Evolutionary conservation across 2,888 invertebrate genomes (phyloP), one percentile per base, ranked within the genome.

Genomic region (Drosophila pseudotalamancana): DNA sequence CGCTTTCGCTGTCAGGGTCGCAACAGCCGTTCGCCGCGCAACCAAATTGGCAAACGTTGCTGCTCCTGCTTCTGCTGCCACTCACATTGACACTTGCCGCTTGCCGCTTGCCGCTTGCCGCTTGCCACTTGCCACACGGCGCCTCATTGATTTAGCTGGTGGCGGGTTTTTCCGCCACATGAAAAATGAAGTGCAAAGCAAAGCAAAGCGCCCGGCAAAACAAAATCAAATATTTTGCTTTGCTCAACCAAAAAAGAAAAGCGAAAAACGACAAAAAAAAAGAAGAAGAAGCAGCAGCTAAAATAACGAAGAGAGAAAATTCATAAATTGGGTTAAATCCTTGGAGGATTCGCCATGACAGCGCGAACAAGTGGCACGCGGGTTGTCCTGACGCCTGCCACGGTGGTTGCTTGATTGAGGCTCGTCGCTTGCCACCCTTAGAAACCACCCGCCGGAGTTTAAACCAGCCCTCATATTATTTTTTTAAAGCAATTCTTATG

Each of bases 241-340:
- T 56, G 46, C 51, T 31, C 57, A 45, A 50, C 35, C 43, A 55
- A 59, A 40, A 45, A 39, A 35, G 19, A 51, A 34, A 45, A n/a
- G n/a, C n/a, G n/a, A n/a, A 27, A 18, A 66, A 59, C 57, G 31
- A 43, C 35, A 70, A 42, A 42, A 66, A 14, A 21, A 27, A 8
- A 8, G 25, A 25, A 25, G 25, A 57, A 71, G 4, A 43, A 68
- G n/a, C n/a, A n/a, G n/a, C n/a, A n/a, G n/a, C n/a, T n/a, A 37
- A 40, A 39, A 50, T 25, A 46, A 46, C 49, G 49, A 43, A 60
- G 48, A 34, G 45, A 63, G 45, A 40, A 73, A 71, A 77, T 85
- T 80, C 81, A 87, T 89, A 87, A 89, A 89, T 89, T 89, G 89
- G 80, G 87, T 87, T 82, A 84, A 88, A 75, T 89, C 89, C 89